Base-by-base conservation (phyloP, 2,888 invertebrate species). In the Branchipolynoe longqiensis region DNA sequence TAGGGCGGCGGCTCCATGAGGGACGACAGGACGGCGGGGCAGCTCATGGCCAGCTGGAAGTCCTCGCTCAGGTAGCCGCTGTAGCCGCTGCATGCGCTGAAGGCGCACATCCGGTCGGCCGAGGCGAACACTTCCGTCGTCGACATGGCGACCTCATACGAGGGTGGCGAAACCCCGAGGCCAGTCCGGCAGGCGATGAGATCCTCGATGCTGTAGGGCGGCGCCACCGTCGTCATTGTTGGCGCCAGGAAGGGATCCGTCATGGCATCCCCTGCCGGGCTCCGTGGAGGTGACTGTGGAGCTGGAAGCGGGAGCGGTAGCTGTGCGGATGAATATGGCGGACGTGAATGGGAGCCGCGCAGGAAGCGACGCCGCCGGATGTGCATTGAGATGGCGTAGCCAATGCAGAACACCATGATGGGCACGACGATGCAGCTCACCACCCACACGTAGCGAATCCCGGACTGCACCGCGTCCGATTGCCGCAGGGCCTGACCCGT, bases 351-450 rank as follows among this genome's bases (percentile, higher is more conserved):
- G n/a, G n/a, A n/a, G 6, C 12, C 28, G 12, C 28, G 78, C 78
- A 78, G 78, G 48, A 78, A 48, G 54, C 78, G 78, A n/a, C 48
- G 41, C 18, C 78, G 22, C 22, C 78, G 78, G 25, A 78, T 0
- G 28, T 78, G 78, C 78, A 78, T 78, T 25, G 78, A 41, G 18
- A 78, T 78, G 14, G 78, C 78, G 25, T 78, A 78, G 22, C 78
- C 78, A 28, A 78, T 33, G 28, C 78, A 78, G 78, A 78, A 78
- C 48, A 78, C 54, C 6, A 78, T 28, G 18, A 48, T 78, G 22
- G 78, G 78, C 22, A 78, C 78, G 6, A 78, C 78, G 28, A 78
- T 78, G 18, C 78, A 78, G 48, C 78, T 78, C 2, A 78, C 78
- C 28, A 78, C 78, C 78, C 78, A 78, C 28, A 78, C 54, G 25